Conservation (phyloP, 2,888 invertebrate genomes). For the Sinohyriopsis cumingii region DNA sequence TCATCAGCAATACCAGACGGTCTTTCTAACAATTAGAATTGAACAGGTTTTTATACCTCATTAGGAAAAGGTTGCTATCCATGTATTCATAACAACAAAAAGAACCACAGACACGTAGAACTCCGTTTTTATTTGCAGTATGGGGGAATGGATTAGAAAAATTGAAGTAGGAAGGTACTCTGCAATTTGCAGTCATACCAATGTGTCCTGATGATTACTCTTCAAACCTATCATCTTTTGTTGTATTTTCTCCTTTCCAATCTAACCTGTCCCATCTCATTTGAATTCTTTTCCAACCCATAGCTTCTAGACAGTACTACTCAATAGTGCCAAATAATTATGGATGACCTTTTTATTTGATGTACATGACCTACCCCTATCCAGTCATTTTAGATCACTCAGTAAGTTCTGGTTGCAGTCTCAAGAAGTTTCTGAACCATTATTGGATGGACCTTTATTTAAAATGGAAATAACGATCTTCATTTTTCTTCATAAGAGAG, state of each 20-base stretch:
- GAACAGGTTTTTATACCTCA: slow-evolving; percentile 7
- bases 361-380: slow-evolving; percentile 2
- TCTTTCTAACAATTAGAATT: background rate
- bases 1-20: background rate
- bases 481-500: background rate
- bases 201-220: background rate
- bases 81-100: slow-evolving; percentile 11
- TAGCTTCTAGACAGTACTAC: background rate
- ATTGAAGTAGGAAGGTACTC: slow-evolving; percentile 7
- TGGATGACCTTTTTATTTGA: slow-evolving; percentile 3
- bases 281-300: slow-evolving; percentile 4
- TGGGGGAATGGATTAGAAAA: background rate
- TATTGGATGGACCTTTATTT: slow-evolving; percentile 10
- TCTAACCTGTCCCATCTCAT: slow-evolving; percentile 14
- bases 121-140: slow-evolving; percentile 5
- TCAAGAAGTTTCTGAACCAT: slow-evolving; percentile 6
- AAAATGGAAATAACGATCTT: background rate
- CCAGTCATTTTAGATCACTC: slow-evolving; percentile 4
- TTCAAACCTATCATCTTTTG: slow-evolving; percentile 8
- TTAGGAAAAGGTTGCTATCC: slow-evolving; percentile 4
- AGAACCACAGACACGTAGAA: slow-evolving; percentile 7
- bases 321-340: slow-evolving; percentile 1
- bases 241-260: slow-evolving; percentile 5
- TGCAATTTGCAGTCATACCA: no score
- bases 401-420: slow-evolving; percentile 6